A percentile compares a stretch with the other conserved stretches of the same genome.
Conservation (phyloP, 64 coral and sea anemone species). For the Actinia tenebrosa region DNA sequence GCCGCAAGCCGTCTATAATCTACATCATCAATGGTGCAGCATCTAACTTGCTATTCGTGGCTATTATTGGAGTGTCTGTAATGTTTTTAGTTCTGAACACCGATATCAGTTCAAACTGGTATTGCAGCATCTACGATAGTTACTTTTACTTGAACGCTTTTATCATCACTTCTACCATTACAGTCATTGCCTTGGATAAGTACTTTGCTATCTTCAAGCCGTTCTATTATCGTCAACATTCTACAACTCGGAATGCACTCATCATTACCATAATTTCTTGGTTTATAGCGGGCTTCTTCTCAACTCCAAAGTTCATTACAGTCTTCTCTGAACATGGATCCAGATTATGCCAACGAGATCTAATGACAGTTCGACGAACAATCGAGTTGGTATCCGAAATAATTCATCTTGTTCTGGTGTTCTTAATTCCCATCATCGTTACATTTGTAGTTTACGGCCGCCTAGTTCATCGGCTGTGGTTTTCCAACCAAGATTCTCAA, state of each 20-base stretch:
- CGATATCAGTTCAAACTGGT: background rate
- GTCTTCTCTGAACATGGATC: background rate
- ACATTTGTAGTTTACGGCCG: constrained; percentile 3
- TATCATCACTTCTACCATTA: background rate
- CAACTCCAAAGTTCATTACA: background rate
- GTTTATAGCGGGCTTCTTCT: background rate
- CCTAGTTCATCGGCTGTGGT: constrained; percentile 19
- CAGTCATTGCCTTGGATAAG: background rate
- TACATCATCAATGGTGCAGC: constrained; percentile 11
- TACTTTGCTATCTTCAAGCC: constrained; percentile 19
- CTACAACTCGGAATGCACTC: background rate
- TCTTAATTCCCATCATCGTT: background rate
- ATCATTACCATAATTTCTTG: background rate
- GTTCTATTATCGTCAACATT: background rate
- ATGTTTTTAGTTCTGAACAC: background rate
- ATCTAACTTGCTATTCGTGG: background rate
- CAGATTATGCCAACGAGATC: background rate
- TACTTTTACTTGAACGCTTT: background rate
- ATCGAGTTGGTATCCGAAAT: background rate
- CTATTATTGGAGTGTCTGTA: background rate
- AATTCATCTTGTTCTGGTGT: background rate
- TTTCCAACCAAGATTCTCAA: background rate
- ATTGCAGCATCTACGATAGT: background rate
- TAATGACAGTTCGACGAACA: background rate
- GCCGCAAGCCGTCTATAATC: background rate